Evolutionary conservation across 92 coral and sea anemone species (phyloP), one percentile per base, ranked within the genome.

Genomic region (Palythoa caribaeorum): DNA sequence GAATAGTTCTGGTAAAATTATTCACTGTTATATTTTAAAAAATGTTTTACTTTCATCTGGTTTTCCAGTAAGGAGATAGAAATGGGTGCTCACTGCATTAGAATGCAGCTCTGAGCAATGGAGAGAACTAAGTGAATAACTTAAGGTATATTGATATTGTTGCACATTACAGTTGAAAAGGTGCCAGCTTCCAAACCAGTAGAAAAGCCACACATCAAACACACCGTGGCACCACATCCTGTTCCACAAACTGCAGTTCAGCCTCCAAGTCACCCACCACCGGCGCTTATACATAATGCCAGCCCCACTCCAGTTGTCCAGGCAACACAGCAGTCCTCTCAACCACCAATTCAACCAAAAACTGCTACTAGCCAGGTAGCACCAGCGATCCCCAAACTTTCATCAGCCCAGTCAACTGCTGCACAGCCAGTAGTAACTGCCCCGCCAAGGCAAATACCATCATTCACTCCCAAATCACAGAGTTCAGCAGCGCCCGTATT

Each of bases 381-480:
- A 5, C 6, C 63, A 10, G 17, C 76, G 20, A 52, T 63, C 35
- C 59, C 76, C 9, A 81, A 81, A 14, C 86, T 51, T 63, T 44
- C 86, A 40, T 71, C 38, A 5, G 65, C 86, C 37, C 44, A 48
- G 40, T 1, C 72, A 60, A 71, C 71, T 21, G 65, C 62, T 20
- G 38, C 86, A 52, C 86, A 51, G 50, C 62, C 76, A 5, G 11
- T 59, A 40, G 62, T 71, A 28, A 36, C 83, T 54, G 66, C 38
- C 14, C 83, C 83, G 8, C 63, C 69, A 14, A 53, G 83, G 50
- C 83, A 77, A 14, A 54, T 77, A 39, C 63, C 65, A 6, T 81
- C 86, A 48, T 81, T 81, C 59, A 81, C 86, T 16, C 86, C 86
- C 0, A 81, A 81, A 71, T 52, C 86, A 40, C 86, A 81, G 7